Base-by-base conservation (phyloP, 2,797 vertebrate genomes). In the Champsocephalus gunnari region DNA sequence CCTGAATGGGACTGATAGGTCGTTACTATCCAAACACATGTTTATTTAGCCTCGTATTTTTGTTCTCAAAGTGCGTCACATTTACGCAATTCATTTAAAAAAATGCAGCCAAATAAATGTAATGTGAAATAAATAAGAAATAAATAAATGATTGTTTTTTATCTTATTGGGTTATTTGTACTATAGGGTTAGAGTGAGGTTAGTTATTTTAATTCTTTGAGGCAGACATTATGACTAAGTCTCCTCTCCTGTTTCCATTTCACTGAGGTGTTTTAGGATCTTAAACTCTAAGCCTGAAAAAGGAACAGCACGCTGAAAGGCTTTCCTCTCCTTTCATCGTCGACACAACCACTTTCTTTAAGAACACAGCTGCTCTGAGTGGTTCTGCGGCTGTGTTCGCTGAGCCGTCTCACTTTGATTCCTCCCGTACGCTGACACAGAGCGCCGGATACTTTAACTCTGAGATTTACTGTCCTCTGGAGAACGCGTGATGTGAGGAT, bases 401-500 rank as follows among this genome's bases (percentile, higher is more conserved):
- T 14, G 34, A 24, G 75, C 24, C 11, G 34, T 70, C 41, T 21
- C 21, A 56, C 59, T 64, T 74, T 76, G 51, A 70, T 50, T 71
- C 21, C 28, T 43, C 12, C 45, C 14, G 60, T 8, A 6, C 66
- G 69, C 73, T 32, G 56, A 75, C 43, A 48, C 64, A 28, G 71
- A 55, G n/a, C 47, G 44, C 48, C 69, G 12, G 38, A 9, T 21
- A 0, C 54, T 69, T 59, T 65, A 38, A 38, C 34, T 38, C 34
- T 38, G 34, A 60, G 43, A 24, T 19, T 12, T 38, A 10, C n/a
- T 41, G 47, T 34, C 49, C 28, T 60, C 43, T 8, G 14, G 41
- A 56, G 16, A 64, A 43, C n/a, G 56, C 59, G 60, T 38, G 64
- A 70, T 53, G 34, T 43, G 53, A 69, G 51, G 72, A 71, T 62